Base-by-base conservation (phyloP, 2,797 vertebrate genomes). In the Hippopotamyrus pictus region DNA sequence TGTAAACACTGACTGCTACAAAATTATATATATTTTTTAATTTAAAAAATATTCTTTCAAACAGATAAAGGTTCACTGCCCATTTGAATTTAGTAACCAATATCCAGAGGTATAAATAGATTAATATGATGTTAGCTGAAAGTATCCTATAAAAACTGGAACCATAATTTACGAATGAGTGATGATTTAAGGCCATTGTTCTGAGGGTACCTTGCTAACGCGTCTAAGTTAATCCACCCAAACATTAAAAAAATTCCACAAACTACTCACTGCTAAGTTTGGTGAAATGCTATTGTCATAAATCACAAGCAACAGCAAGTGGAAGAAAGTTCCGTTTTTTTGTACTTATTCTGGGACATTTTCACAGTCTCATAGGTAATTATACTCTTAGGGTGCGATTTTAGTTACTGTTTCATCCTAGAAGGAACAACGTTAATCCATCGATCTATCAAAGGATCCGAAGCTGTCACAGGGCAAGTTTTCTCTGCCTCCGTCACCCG, bases 11-110 rank as follows among this genome's bases (percentile, higher is more conserved):
- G 65, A 53, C 59, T 87, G 29, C 88, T 46, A 65, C 41, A 88
- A 54, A 88, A 88, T 76, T 54, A 25, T 88, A 69, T 44, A 83
- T 83, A 83, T 73, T 51, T 29, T 88, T 65, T 50, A 48, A 76
- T 53, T 54, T 19, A 51, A 76, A 65, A 84, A 89, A 89, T 89
- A 84, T 50, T 89, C n/a, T 29, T 89, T 54, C 79, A n/a, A 89
- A 83, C 54, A 84, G 69, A 29, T 89, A 57, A 59, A 83, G 54
- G 76, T 14, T 84, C 50, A 57, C 53, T 88, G 37, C 8, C 33
- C 29, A 65, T 88, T 44, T 88, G 37, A 84, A 48, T 88, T 44
- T 65, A 65, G 12, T 25, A 57, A 65, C 37, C n/a, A 41, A 25
- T 88, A 65, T 88, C 29, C 17, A n/a, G n/a, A 88, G 37, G 37